phyloP scores from a whole-genome alignment of 1,140 invertebrate species.

The Cotesia vestalis region DNA sequence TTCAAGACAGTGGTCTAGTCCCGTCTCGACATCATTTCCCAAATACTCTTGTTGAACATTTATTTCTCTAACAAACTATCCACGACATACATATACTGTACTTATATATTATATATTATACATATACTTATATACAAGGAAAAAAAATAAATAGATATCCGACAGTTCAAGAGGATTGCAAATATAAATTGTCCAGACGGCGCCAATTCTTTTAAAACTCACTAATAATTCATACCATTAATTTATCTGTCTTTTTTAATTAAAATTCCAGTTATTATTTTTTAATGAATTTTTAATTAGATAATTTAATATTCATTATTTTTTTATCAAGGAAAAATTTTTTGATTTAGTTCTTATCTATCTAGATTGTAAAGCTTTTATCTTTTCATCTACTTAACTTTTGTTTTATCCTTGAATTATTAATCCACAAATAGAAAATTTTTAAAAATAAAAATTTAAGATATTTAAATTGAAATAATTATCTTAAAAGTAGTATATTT shows the following conservation, averaged over 20 bases:
- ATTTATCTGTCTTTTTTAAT: neutral
- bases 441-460: no score
- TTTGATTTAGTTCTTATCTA: no score
- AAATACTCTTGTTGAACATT: conserved; percentile 11
- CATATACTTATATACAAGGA: neutral
- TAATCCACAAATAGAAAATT: no score
- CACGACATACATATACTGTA: conserved; percentile 6
- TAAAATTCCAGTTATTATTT: neutral
- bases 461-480: no score
- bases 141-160: neutral
- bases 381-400: no score
- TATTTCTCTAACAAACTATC: neutral
- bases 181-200: conserved; percentile 15
- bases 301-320: no score
- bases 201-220: conserved; percentile 8
- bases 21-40: conserved; percentile 14
- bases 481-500: no score
- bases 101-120: conserved; percentile 14
- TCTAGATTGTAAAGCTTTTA: no score
- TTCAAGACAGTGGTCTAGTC: conserved; percentile 10
- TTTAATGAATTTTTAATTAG: no score
- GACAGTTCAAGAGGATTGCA: conserved; percentile 12
- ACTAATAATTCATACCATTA: conserved; percentile 2
- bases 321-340: no score
- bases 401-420: no score